phyloP scores from a whole-genome alignment of 2,113 vertebrate genomes.

The Struthidea cinerea region DNA sequence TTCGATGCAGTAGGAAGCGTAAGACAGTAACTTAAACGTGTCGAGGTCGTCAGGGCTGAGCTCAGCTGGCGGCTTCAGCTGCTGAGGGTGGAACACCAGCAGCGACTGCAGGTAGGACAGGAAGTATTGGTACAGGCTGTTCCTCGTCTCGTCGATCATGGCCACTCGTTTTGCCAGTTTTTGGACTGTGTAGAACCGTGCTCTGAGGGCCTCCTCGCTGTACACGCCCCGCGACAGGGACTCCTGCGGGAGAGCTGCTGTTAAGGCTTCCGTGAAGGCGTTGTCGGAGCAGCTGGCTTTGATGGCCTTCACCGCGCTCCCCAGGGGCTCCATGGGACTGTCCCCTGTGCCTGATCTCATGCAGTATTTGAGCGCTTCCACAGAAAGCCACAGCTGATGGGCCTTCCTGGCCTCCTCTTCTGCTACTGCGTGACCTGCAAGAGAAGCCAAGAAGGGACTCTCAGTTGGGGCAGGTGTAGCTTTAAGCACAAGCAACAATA shows the following conservation, averaged over 20 bases:
- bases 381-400: slow-evolving; percentile 94
- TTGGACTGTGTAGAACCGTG: slow-evolving; percentile 83
- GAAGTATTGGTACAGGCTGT: slow-evolving; percentile 96
- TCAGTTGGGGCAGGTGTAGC: fast-evolving
- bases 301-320: slow-evolving; percentile 77
- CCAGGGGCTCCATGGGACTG: slow-evolving; percentile 78
- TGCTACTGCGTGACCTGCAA: slow-evolving; percentile 83
- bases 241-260: slow-evolving; percentile 80
- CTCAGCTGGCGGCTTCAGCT: slow-evolving; percentile 81
- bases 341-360: slow-evolving; percentile 78
- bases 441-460: neutral
- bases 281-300: slow-evolving; percentile 76
- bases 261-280: slow-evolving; percentile 83
- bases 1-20: slow-evolving; percentile 90
- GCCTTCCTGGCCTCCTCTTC: slow-evolving; percentile 91
- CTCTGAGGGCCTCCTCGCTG: slow-evolving; percentile 88
- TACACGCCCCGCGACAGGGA: slow-evolving; percentile 87
- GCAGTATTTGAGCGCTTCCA: slow-evolving; percentile 86
- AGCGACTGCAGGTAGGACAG: slow-evolving; percentile 92
- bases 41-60: slow-evolving; percentile 81
- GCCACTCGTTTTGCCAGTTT: slow-evolving; percentile 86
- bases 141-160: slow-evolving; percentile 89
- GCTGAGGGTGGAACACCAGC: slow-evolving; percentile 81
- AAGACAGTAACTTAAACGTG: slow-evolving; percentile 89
- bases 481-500: neutral